Base-by-base conservation (phyloP, 2,113 vertebrate genomes). In the Colistium nudipinnis region DNA sequence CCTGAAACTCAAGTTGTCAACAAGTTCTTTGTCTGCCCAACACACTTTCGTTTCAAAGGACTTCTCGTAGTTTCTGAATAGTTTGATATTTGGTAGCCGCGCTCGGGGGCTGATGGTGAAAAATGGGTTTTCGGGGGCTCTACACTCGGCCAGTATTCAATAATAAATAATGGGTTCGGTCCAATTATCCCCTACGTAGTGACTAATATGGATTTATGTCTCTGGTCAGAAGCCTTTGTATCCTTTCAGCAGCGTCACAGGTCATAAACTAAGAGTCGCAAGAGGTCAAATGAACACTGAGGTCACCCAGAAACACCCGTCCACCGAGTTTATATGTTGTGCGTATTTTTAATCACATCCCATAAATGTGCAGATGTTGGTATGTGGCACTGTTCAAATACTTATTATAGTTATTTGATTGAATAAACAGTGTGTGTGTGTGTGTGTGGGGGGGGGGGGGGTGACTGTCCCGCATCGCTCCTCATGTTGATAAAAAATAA, bases 171-270 rank as follows among this genome's bases (percentile, higher is more conserved):
- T 44, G 11, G 51, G 48, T 35, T n/a, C 24, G 39, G 16, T 77
- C 64, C 66, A 84, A 84, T 85, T 83, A 84, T 80, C 62, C 28
- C 25, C 16, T 38, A 47, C 63, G 71, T 33, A 48, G 6, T 38
- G 30, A 49, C 63, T 87, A 88, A 89, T 82, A 74, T 81, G 71
- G 86, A 90, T 91, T 88, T 80, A 88, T 87, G 67, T 55, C 43
- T 41, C 14, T 61, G 38, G 49, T 69, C 39, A 30, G 62, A 65
- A 49, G 62, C 57, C 73, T 82, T 83, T 84, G 79, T 81, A 17
- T 83, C 67, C 56, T 65, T 60, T 81, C 41, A 54, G 59, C 20
- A 10, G 56, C 16, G 39, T 65, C 69, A 66, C 70, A 67, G 86
- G 74, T 83, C 85, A 81, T 88, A 88, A 81, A 87, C 38, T 27